A percentile compares a stretch with the other conserved stretches of the same genome.
Conservation (phyloP, 2,113 vertebrate species). For the Lophura nycthemera region DNA sequence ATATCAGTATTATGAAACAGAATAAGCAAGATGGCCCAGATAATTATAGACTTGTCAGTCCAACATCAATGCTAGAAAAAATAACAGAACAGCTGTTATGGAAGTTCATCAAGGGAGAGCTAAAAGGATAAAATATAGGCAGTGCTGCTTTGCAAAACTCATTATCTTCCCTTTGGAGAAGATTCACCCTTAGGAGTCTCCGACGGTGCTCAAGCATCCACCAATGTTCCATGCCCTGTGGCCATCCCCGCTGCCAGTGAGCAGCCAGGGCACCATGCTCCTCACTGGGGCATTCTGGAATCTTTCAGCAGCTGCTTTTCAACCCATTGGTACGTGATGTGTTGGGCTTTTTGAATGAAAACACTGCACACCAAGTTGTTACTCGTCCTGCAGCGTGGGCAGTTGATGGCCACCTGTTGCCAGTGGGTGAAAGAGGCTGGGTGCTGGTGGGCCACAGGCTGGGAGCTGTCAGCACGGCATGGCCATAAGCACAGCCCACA, state of each 20-base stretch:
- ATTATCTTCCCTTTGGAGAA: not conserved
- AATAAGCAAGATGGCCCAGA: not conserved
- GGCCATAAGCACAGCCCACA: accelerated
- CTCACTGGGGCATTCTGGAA: accelerated
- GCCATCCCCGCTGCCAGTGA: not conserved
- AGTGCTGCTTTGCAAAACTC: not conserved
- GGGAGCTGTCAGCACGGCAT: accelerated
- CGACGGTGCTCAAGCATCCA: not conserved
- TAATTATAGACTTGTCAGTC: slow-evolving; percentile 13
- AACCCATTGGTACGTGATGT: accelerated
- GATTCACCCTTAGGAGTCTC: not conserved
- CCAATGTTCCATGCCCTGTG: accelerated
- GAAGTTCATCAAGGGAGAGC: slow-evolving; percentile 19
- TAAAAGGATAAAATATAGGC: not conserved
- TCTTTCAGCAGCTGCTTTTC: not conserved
- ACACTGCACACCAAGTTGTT: accelerated
- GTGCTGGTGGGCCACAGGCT: accelerated
- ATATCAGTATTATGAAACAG: not conserved
- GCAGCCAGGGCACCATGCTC: accelerated
- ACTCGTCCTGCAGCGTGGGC: accelerated
- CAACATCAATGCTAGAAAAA: not conserved
- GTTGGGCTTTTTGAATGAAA: too few species aligned
- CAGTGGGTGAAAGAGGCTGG: not conserved
- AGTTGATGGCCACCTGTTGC: accelerated
- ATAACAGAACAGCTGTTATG: not conserved